Evolutionary conservation across 1,140 invertebrate genomes (phyloP).

Genomic region (Brachionus manjavacas): DNA sequence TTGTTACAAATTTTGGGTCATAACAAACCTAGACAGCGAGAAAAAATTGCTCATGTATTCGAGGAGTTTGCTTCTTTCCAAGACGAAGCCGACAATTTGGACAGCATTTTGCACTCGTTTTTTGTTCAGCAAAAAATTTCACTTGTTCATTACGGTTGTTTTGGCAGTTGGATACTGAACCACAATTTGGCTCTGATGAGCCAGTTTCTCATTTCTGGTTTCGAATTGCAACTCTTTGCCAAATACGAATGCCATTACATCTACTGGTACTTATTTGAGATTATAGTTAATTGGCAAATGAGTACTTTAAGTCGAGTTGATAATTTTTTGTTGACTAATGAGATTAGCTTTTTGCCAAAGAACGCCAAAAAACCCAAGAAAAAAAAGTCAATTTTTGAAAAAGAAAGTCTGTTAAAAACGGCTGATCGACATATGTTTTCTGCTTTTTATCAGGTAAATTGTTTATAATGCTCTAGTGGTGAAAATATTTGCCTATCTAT

Average conservation of each 20-base stretch:
- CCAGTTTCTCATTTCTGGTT: slow-evolving; percentile 83
- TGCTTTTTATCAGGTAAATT: slow-evolving; percentile 33
- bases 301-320: slow-evolving; percentile 83
- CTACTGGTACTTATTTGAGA: slow-evolving; percentile 92
- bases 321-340: slow-evolving; percentile 72
- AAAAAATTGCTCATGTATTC: slow-evolving; percentile 80
- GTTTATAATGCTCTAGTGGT: background rate
- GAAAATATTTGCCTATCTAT: background rate
- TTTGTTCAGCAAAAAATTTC: slow-evolving; percentile 66
- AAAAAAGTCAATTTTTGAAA: slow-evolving; percentile 58
- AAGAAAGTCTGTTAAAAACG: slow-evolving; percentile 66
- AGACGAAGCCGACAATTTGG: slow-evolving; percentile 87
- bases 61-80: slow-evolving; percentile 84
- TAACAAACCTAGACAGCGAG: slow-evolving; percentile 85
- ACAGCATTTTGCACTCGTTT: slow-evolving; percentile 72
- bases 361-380: slow-evolving; percentile 34
- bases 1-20: slow-evolving; percentile 86
- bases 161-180: slow-evolving; percentile 90
- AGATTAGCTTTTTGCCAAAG: slow-evolving; percentile 55
- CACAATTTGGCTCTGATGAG: slow-evolving; percentile 93
- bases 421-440: slow-evolving; percentile 22
- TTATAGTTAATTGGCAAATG: slow-evolving; percentile 84
- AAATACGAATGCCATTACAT: slow-evolving; percentile 94
- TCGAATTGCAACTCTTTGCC: slow-evolving; percentile 89
- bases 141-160: slow-evolving; percentile 74